Conservation (phyloP, 2,113 vertebrate species). For the Ascaphus truei region DNA sequence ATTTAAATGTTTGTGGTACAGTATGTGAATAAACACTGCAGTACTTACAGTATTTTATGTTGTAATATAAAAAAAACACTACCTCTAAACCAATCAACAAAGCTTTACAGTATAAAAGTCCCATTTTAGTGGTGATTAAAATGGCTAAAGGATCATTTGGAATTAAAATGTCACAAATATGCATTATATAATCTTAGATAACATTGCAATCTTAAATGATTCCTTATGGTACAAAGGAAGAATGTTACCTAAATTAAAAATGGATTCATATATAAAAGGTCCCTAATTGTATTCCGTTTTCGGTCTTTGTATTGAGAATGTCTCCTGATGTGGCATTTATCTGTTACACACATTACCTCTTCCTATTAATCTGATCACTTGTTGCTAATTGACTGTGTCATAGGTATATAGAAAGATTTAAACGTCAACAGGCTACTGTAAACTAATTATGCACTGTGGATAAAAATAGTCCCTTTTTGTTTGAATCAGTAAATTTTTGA, state of each 20-base stretch:
- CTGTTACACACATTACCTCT: neutral
- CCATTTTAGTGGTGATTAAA: no score
- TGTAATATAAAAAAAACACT: no score
- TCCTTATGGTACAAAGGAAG: neutral
- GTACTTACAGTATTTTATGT: no score
- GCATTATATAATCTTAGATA: neutral
- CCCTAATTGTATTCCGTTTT: neutral
- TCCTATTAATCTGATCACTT: neutral
- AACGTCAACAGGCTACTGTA: no score
- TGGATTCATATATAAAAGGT: neutral
- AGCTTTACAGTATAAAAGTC: no score
- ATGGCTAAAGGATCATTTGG: neutral
- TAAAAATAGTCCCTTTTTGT: no score
- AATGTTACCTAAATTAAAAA: neutral
- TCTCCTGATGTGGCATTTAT: neutral
- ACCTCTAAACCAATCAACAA: no score
- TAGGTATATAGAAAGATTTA: no score
- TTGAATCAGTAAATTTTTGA: no score
- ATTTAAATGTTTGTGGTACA: no score
- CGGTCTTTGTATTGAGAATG: neutral
- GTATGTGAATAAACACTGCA: no score
- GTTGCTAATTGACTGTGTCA: slow-evolving; percentile 17
- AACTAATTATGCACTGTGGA: no score
- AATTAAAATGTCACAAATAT: neutral
- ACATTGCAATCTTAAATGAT: neutral